Percentiles rank a stretch among this genome's conserved stretches.
phyloP scores from a whole-genome alignment of 2,888 invertebrate species.

The Chirona hameri region DNA sequence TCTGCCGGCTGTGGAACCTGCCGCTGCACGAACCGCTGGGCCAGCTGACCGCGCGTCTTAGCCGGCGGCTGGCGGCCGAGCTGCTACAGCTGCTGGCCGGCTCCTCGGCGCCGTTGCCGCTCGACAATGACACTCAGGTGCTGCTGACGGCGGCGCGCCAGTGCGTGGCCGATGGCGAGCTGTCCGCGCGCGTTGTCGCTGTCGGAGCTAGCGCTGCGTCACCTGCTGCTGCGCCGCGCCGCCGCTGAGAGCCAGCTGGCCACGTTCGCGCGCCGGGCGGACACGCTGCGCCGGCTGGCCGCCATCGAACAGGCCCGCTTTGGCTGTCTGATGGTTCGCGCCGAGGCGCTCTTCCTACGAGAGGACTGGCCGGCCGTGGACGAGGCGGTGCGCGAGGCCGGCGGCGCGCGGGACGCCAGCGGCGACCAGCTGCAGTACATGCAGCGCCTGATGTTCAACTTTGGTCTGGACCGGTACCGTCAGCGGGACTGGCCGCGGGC shows the following conservation, averaged over 20 bases:
- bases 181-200: not conserved
- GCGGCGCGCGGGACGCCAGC: conserved; percentile 7
- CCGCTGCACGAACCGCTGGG: not conserved
- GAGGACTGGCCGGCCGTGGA: not conserved
- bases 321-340: conserved; percentile 7
- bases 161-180: not conserved
- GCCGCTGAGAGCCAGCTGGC: conserved; percentile 5
- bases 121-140: not conserved
- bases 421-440: conserved; percentile 11
- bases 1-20: conserved; percentile 12
- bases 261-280: conserved; percentile 4
- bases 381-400: conserved; percentile 1
- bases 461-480: not conserved
- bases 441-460: conserved; percentile 8
- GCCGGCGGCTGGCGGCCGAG: conserved; percentile 4
- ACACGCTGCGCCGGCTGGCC: conserved; percentile 6
- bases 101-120: not conserved
- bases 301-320: conserved; percentile 9
- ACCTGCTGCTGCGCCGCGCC: not conserved
- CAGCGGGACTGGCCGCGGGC: not conserved
- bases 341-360: conserved; percentile 3
- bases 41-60: not conserved
- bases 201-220: not conserved
- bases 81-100: not conserved
- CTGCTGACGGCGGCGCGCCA: conserved; percentile 12